phyloP scores from a whole-genome alignment of 2,888 invertebrate species.

The Ornithoptera alexandrae region DNA sequence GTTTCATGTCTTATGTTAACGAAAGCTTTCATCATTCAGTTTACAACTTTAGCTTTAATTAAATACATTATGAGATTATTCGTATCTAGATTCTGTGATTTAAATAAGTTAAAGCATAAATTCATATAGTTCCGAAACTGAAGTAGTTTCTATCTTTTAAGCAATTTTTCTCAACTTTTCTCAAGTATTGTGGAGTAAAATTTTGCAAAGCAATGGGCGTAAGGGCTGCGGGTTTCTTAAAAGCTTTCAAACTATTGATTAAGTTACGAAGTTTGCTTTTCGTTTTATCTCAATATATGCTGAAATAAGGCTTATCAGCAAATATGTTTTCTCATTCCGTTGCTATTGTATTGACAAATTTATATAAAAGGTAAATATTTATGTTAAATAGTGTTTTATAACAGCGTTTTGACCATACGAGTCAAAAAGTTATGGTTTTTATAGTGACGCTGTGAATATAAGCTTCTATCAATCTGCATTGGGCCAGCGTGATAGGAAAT shows the following conservation, averaged over 20 bases:
- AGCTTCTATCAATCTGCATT: too few species aligned
- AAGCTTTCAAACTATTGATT: slow-evolving; percentile 15
- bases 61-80: background rate
- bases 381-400: too few species aligned
- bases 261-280: slow-evolving; percentile 1
- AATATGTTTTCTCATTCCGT: background rate
- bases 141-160: slow-evolving; percentile 1
- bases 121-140: background rate
- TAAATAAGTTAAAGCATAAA: background rate
- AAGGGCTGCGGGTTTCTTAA: slow-evolving; percentile 4
- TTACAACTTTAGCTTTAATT: too few species aligned
- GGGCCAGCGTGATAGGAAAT: too few species aligned
- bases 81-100: background rate
- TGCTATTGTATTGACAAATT: background rate
- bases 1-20: too few species aligned
- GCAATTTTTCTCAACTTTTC: slow-evolving; percentile 1
- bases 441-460: too few species aligned
- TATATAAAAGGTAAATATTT: background rate
- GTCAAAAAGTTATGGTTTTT: too few species aligned
- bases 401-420: too few species aligned
- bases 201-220: background rate
- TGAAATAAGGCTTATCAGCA: background rate
- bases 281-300: background rate
- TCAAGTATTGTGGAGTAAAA: background rate
- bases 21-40: too few species aligned